Evolutionary conservation across 2,888 invertebrate genomes (phyloP).

Genomic region (Chymomyza caudatula): DNA sequence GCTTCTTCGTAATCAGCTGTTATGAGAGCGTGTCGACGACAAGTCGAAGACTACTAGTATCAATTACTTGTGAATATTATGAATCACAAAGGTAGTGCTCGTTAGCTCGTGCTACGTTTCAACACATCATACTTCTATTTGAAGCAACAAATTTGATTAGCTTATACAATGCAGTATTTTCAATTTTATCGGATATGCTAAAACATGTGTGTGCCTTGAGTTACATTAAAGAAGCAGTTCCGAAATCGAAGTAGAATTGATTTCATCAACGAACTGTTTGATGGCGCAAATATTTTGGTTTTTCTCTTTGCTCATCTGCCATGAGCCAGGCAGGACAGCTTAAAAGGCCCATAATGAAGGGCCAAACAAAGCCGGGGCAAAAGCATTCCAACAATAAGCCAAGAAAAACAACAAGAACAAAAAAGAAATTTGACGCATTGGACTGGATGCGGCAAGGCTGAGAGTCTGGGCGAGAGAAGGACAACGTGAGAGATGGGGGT

Average conservation of each 20-base stretch:
- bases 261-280: no score
- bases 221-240: background rate
- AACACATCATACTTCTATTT: no score
- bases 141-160: no score
- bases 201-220: background rate
- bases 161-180: no score
- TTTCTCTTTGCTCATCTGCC: background rate
- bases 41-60: no score
- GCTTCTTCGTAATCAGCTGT: no score
- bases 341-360: background rate
- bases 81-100: no score
- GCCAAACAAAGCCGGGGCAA: background rate
- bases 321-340: background rate
- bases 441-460: background rate
- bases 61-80: no score
- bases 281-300: no score
- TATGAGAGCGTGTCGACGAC: no score
- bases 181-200: no score
- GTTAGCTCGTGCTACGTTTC: no score
- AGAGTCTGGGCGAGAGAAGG: background rate
- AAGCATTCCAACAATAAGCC: background rate
- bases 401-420: constrained; percentile 2
- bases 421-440: background rate
- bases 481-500: background rate
- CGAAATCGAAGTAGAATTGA: background rate